These are phyloP conservation scores for Rhinophrynus dorsalis DNA, from an alignment of 2,797 vertebrate genomes.

Conservation along the genomic window DNA sequence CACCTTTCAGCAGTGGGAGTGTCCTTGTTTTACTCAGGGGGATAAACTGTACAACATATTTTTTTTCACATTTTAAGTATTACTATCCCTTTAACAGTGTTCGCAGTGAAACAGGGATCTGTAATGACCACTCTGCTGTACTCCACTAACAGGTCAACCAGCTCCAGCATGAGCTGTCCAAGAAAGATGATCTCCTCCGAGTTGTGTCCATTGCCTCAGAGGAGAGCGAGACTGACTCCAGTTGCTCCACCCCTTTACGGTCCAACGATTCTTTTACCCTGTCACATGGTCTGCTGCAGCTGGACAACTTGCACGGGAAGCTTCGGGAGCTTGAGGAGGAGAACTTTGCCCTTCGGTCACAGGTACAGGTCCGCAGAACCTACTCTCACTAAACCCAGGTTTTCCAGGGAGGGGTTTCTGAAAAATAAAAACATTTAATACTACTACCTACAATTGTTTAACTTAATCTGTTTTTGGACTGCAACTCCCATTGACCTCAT, in stretches of 20 bases:
- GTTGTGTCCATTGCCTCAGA: constrained; percentile 91
- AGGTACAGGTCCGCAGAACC: constrained; percentile 67
- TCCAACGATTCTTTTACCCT: constrained; percentile 68
- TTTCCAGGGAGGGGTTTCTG: no score
- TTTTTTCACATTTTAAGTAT: no score
- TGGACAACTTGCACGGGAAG: constrained; percentile 88
- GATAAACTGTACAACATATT: no score
- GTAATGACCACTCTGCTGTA: no score
- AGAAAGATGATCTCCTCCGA: constrained; percentile 93
- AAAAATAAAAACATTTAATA: no score
- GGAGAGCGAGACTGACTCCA: constrained; percentile 92
- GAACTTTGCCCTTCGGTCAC: constrained; percentile 84
- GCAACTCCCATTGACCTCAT: no score
- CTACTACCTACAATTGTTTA: no score
- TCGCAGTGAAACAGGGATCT: no score
- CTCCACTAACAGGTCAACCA: constrained; percentile 96
- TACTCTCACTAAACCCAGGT: background rate
- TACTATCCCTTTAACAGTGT: no score
- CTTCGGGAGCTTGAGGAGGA: constrained; percentile 93
- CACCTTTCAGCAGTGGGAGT: no score
- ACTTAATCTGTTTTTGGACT: no score
- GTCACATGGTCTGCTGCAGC: constrained; percentile 75
- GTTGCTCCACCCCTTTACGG: constrained; percentile 81
- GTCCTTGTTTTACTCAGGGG: no score
- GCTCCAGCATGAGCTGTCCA: constrained; percentile 89